Evolutionary conservation across 2,888 invertebrate species (phyloP).

Genomic region (Selenia dentaria): DNA sequence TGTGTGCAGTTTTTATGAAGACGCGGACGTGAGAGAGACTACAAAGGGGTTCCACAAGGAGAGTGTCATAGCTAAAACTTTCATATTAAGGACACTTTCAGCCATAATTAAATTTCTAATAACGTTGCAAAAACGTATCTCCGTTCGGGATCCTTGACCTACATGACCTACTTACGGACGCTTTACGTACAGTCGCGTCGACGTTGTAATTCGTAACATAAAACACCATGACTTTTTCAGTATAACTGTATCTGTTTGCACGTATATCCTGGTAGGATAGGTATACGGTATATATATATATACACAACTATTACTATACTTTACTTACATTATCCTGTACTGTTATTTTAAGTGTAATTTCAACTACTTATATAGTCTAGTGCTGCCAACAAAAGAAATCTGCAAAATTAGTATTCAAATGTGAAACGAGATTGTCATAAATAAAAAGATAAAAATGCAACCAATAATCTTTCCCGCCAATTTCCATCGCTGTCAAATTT

Average conservation of each 20-base stretch:
- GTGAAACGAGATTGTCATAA: conserved; percentile 19
- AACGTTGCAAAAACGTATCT: conserved; percentile 47
- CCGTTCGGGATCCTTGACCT: conserved; percentile 57
- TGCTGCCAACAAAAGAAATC: background rate
- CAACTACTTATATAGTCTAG: no score
- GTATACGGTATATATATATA: no score
- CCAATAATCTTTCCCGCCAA: conserved; percentile 83
- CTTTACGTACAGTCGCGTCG: conserved; percentile 28
- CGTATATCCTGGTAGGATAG: no score
- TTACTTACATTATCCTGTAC: no score
- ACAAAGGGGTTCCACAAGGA: conserved; percentile 49
- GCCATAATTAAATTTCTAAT: conserved; percentile 53
- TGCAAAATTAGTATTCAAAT: conserved; percentile 22
- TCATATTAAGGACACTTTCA: conserved; percentile 36
- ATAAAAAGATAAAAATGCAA: conserved; percentile 45
- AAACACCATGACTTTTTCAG: conserved; percentile 6
- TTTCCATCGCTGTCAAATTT: conserved; percentile 84
- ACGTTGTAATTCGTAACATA: conserved; percentile 44
- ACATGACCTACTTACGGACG: conserved; percentile 53
- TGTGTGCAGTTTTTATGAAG: conserved; percentile 72
- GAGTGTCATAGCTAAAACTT: conserved; percentile 37
- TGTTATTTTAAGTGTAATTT: no score
- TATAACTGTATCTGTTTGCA: no score
- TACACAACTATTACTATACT: no score
- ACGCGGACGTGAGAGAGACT: conserved; percentile 56